Conservation (phyloP, 2,888 invertebrate genomes). For the Cerceris rybyensis region DNA sequence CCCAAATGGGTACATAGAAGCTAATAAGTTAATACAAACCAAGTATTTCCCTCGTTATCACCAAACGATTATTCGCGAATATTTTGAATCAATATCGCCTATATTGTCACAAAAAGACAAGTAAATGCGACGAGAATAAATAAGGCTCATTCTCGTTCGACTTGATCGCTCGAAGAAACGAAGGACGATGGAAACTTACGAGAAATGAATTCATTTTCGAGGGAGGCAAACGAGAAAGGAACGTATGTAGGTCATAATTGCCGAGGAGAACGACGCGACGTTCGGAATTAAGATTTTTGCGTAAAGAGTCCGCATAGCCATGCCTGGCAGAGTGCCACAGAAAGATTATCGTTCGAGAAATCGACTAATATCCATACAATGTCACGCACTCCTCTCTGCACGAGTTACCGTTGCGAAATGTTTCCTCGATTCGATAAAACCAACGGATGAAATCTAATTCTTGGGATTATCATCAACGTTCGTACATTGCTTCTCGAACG, state of each 20-base stretch:
- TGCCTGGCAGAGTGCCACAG: slow-evolving; percentile 32
- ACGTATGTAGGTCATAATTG: slow-evolving; percentile 53
- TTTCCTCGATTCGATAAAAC: slow-evolving; percentile 54
- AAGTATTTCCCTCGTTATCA: slow-evolving; percentile 53
- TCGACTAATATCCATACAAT: slow-evolving; percentile 81
- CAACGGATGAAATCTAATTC: neutral
- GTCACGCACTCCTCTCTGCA: slow-evolving; percentile 76
- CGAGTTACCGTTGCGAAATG: slow-evolving; percentile 47
- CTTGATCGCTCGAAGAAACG: neutral
- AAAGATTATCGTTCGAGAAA: slow-evolving; percentile 73
- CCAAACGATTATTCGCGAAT: slow-evolving; percentile 60
- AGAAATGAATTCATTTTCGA: slow-evolving; percentile 1
- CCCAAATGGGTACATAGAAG: no score
- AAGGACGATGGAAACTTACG: neutral
- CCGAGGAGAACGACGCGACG: slow-evolving; percentile 48
- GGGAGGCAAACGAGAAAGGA: neutral
- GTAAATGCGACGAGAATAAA: slow-evolving; percentile 49
- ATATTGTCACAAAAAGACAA: slow-evolving; percentile 42
- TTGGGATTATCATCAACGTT: no score
- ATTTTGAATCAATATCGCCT: slow-evolving; percentile 52
- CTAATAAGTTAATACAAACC: slow-evolving; percentile 52
- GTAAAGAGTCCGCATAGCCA: slow-evolving; percentile 29
- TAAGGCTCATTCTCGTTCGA: slow-evolving; percentile 15
- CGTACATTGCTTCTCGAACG: no score
- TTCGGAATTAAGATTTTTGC: slow-evolving; percentile 66